Base-by-base conservation (phyloP, 2,888 invertebrate species). In the Clostera curtula region DNA sequence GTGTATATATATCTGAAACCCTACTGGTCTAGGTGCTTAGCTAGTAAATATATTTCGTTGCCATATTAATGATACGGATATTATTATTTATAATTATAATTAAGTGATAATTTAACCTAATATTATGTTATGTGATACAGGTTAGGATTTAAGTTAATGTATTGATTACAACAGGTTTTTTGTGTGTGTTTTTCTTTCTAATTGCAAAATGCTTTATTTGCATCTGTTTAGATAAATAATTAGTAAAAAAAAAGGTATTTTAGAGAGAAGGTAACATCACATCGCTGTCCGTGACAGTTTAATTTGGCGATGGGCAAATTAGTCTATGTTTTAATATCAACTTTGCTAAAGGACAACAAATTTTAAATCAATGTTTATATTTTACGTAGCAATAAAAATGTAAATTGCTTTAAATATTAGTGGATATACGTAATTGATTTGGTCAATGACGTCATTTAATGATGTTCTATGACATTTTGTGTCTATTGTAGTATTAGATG, bases 11-110 rank as follows among this genome's bases (percentile, higher is more conserved):
- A 80, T 56, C 59, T 67, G 55, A 68, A 68, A 59, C 62, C 74
- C 75, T 75, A 68, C 63, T 66, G 66, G 62, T 68, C 57, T 74
- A 77, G 79, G 79, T 79, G 79, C 76, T 75, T 80, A 79, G 80
- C 66, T 72, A 75, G 71, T 70, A 71, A 72, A 75, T 72, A 67
- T 75, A 70, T 80, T 80, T 76, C 72, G 82, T 83, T 83, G 83
- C 83, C 83, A 83, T 83, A 83, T 80, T 82, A 82, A 76, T 70
- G 61, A 74, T 77, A 79, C 73, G 72, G 58, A 71, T 76, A 76
- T 71, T 66, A 73, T 79, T 76, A 80, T 80, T 76, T 82, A 79
- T 80, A 71, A 68, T 66, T 66, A 64, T 65, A 62, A 48, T 66
- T 77, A 75, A 79, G 75, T 70, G 62, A 71, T 73, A 74, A 74